Conservation (phyloP, 2,888 invertebrate genomes). For the Tuta absoluta region DNA sequence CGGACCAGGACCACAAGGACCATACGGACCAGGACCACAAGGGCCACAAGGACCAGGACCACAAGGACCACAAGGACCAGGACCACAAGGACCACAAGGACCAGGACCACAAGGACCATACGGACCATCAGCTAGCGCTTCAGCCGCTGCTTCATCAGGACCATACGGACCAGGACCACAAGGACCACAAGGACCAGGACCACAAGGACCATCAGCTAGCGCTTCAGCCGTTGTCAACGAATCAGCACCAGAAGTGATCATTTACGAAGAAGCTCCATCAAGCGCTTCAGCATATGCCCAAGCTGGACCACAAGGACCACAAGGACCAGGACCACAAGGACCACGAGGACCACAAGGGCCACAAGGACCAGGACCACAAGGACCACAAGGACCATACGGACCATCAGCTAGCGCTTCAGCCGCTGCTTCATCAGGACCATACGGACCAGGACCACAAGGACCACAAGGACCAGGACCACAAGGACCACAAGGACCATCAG, state of each 20-base stretch:
- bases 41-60: not conserved
- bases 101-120: conserved; percentile 13
- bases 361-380: too few relatives aligned
- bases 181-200: conserved; percentile 8
- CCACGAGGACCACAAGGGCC: too few relatives aligned
- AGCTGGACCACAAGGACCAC: too few relatives aligned
- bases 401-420: conserved; percentile 25
- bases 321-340: conserved; percentile 18
- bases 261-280: too few relatives aligned
- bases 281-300: too few relatives aligned
- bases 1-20: too few relatives aligned
- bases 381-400: too few relatives aligned
- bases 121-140: conserved; percentile 4
- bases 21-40: conserved; percentile 20
- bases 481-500: conserved; percentile 9
- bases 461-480: not conserved
- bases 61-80: conserved; percentile 9
- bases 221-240: too few relatives aligned
- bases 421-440: conserved; percentile 9
- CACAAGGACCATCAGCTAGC: conserved; percentile 14
- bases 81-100: too few relatives aligned
- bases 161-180: not conserved
- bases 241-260: too few relatives aligned
- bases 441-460: not conserved
- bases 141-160: conserved; percentile 1